Evolutionary conservation across 2,888 invertebrate genomes (phyloP).

Genomic region (Cheilosia vernalis): DNA sequence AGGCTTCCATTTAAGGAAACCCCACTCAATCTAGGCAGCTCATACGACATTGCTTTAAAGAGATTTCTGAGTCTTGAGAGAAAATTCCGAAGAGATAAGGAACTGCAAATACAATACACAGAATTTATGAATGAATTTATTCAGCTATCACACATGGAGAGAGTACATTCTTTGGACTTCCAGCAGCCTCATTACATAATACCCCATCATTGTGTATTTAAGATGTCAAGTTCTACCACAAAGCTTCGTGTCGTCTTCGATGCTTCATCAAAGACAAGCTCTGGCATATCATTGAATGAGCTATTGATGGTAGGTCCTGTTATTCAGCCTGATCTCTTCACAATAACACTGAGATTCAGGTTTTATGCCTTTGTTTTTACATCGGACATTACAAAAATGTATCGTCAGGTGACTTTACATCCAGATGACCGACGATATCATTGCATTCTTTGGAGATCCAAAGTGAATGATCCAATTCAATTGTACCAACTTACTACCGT

Average conservation of each 20-base stretch:
- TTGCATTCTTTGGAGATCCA: constrained; percentile 60
- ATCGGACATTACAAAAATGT: constrained; percentile 62
- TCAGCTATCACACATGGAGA: constrained; percentile 45
- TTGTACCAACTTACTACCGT: constrained; percentile 48
- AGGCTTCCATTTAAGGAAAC: constrained; percentile 23
- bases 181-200: constrained; percentile 37
- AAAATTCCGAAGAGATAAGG: constrained; percentile 27
- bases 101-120: constrained; percentile 35
- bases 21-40: constrained; percentile 26
- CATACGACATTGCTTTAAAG: constrained; percentile 43
- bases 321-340: too few species aligned
- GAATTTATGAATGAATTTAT: constrained; percentile 39
- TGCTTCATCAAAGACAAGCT: too few species aligned
- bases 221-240: constrained; percentile 32
- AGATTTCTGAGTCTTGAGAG: constrained; percentile 50
- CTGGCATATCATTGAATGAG: too few species aligned
- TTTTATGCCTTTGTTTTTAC: constrained; percentile 58
- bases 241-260: constrained; percentile 52
- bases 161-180: constrained; percentile 29
- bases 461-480: constrained; percentile 31
- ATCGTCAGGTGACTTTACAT: constrained; percentile 45
- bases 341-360: constrained; percentile 46
- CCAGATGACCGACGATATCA: constrained; percentile 45
- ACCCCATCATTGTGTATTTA: constrained; percentile 48
- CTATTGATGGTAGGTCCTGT: too few species aligned